These are phyloP conservation scores for Caligus rogercresseyi DNA, from an alignment of 1,140 invertebrate species.

Conservation along the genomic window DNA sequence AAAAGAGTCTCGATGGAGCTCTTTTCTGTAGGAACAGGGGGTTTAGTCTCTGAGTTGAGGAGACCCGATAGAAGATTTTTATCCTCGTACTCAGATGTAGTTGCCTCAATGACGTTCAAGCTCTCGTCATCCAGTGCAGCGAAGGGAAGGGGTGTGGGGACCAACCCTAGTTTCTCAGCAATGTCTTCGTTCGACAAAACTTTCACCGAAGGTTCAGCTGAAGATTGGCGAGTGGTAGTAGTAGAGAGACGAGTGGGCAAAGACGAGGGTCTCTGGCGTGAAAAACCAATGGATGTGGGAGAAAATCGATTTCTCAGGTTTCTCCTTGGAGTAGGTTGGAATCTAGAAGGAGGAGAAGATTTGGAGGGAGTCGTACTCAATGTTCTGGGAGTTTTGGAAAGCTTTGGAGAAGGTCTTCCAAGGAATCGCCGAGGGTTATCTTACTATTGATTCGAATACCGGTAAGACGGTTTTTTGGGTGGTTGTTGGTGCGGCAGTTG, in stretches of 20 bases:
- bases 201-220: not conserved
- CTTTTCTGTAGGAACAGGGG: not conserved
- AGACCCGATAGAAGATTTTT: not conserved
- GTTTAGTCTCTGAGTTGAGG: not conserved
- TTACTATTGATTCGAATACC: not conserved
- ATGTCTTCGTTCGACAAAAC: not conserved
- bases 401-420: not conserved
- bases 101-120: not conserved
- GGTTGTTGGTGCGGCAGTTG: not conserved
- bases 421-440: not conserved
- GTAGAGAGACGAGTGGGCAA: not conserved
- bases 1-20: not conserved
- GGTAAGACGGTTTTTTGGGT: too few relatives aligned
- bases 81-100: not conserved
- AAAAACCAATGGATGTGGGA: not conserved
- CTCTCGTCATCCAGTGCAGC: not conserved
- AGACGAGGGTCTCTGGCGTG: not conserved
- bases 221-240: not conserved
- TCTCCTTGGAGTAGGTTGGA: not conserved
- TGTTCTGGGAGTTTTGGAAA: not conserved
- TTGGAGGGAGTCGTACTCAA: not conserved
- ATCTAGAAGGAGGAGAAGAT: not conserved
- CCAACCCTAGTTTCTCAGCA: not conserved
- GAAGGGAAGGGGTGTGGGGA: not conserved
- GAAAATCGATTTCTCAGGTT: not conserved